Percentiles rank a stretch among this genome's conserved stretches.
Evolutionary conservation across 2,888 invertebrate species (phyloP).

Genomic region (Limulus polyphemus): DNA sequence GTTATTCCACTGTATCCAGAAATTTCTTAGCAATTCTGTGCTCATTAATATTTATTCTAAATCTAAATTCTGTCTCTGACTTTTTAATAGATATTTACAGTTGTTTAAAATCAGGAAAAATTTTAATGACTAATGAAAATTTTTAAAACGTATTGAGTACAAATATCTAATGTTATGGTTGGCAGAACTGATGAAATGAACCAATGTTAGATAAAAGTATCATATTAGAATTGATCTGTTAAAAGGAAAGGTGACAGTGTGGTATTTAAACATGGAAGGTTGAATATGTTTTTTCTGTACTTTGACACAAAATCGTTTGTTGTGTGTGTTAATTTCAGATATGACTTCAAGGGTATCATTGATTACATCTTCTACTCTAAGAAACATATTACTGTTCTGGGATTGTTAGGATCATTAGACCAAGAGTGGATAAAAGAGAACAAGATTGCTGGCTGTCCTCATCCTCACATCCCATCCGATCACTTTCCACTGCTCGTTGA

Average conservation of each 20-base stretch:
- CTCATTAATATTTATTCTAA: too few species aligned
- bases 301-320: background rate
- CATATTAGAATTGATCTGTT: too few species aligned
- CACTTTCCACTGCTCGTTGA: slow-evolving; percentile 85
- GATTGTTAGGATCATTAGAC: slow-evolving; percentile 85
- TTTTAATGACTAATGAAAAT: too few species aligned
- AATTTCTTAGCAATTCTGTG: too few species aligned
- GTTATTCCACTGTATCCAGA: too few species aligned
- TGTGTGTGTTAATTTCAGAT: slow-evolving; percentile 47
- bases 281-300: background rate
- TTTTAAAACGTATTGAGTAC: too few species aligned
- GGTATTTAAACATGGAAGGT: slow-evolving; percentile 40
- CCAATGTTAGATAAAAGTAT: too few species aligned
- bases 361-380: slow-evolving; percentile 99
- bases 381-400: slow-evolving; percentile 86
- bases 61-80: too few species aligned
- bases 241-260: slow-evolving; percentile 35
- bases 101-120: too few species aligned
- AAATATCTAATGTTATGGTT: too few species aligned
- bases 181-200: too few species aligned
- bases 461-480: slow-evolving; percentile 93
- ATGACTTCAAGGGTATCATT: slow-evolving; percentile 98
- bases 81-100: too few species aligned
- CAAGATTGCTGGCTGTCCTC: slow-evolving; percentile 94
- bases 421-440: slow-evolving; percentile 78